Conservation (phyloP, 2,797 vertebrate species). For the Paguma larvata region DNA sequence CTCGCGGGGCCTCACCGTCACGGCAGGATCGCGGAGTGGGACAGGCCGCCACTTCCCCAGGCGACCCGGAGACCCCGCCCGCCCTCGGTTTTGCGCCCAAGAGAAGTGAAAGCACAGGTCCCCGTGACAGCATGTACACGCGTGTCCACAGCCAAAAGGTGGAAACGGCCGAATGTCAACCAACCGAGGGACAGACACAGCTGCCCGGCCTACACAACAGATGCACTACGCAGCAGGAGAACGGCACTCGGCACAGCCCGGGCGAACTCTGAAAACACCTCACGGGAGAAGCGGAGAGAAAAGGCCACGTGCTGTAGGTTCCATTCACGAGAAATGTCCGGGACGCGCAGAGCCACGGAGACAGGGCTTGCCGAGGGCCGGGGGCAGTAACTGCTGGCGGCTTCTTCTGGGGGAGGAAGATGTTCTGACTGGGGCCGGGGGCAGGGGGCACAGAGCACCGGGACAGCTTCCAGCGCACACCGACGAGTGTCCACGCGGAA, state of each 20-base stretch:
- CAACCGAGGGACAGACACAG: background rate
- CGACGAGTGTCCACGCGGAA: too few relatives aligned
- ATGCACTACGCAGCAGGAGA: background rate
- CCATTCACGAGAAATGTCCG: background rate
- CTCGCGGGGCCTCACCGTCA: background rate
- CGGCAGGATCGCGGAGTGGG: background rate
- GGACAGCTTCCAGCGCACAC: background rate
- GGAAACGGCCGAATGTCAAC: background rate
- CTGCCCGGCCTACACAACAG: background rate
- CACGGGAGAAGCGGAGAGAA: background rate
- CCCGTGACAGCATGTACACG: background rate
- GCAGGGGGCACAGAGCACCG: rapidly evolving
- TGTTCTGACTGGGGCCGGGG: background rate
- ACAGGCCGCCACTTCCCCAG: background rate
- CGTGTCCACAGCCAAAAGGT: background rate
- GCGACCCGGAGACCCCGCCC: background rate
- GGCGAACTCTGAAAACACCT: background rate
- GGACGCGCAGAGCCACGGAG: background rate
- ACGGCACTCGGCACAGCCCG: background rate
- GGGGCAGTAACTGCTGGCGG: background rate
- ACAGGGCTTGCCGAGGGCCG: background rate
- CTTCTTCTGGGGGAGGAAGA: background rate
- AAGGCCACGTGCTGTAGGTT: background rate
- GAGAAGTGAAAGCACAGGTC: background rate
- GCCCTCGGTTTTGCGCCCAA: background rate